Percentiles rank a stretch among this genome's conserved stretches.
phyloP scores from a whole-genome alignment of 2,888 invertebrate genomes.

The Podotricha telesiphe region DNA sequence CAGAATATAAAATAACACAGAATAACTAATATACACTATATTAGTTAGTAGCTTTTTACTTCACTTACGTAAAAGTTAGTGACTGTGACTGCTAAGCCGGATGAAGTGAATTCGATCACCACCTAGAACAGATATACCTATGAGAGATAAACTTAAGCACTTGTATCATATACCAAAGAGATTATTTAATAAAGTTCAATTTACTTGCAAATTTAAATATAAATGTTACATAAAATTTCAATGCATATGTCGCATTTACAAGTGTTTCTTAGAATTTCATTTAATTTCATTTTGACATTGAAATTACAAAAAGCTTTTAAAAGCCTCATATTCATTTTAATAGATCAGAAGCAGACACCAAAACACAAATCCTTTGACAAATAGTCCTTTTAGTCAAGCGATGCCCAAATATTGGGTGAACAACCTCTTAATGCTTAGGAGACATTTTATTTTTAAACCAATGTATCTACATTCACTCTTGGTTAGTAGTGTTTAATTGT shows the following conservation, averaged over 20 bases:
- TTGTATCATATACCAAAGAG: neutral
- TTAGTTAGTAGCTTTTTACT: neutral
- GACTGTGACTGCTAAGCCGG: neutral
- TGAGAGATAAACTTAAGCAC: neutral
- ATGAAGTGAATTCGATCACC: neutral
- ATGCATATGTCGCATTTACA: neutral
- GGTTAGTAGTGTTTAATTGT: constrained; percentile 38
- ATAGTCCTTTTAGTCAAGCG: constrained; percentile 69
- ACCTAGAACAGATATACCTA: neutral
- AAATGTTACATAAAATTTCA: neutral
- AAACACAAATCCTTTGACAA: constrained; percentile 72
- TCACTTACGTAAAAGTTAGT: neutral
- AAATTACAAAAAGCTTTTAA: neutral
- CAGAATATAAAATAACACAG: neutral
- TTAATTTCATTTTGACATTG: neutral
- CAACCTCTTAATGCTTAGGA: constrained; percentile 80
- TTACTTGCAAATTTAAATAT: neutral
- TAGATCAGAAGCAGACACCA: constrained; percentile 54
- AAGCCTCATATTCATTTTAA: neutral
- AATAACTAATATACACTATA: neutral
- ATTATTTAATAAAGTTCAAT: neutral
- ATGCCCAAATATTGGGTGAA: constrained; percentile 81
- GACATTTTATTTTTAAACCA: constrained; percentile 81
- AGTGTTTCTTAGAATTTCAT: neutral
- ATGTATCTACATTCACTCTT: constrained; percentile 44